Percentiles rank a stretch among this genome's conserved stretches.
Evolutionary conservation across 2,888 invertebrate species (phyloP).

Genomic region (Chalcis sispes): DNA sequence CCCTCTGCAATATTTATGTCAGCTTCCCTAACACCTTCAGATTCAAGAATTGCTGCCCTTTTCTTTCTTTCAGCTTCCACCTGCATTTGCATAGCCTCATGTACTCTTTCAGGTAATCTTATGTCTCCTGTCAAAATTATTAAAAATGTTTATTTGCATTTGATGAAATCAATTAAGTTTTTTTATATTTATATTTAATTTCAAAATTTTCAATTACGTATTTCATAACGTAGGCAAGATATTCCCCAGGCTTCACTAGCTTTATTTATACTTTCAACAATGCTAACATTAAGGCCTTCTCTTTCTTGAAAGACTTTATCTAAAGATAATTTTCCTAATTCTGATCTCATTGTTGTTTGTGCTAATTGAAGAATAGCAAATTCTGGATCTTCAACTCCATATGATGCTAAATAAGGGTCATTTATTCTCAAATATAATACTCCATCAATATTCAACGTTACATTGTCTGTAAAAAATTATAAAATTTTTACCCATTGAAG

Average conservation of each 20-base stretch:
- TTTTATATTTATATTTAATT: not conserved
- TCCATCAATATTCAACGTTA: constrained; percentile 96
- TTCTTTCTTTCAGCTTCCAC: constrained; percentile 99
- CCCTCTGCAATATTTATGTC: constrained; percentile 99
- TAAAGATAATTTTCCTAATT: constrained; percentile 96
- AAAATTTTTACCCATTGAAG: not conserved
- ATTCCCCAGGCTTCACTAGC: constrained; percentile 99
- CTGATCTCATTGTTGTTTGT: constrained; percentile 99
- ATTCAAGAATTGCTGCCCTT: constrained; percentile 96
- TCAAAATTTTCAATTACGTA: constrained; percentile 81
- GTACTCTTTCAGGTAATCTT: constrained; percentile 91
- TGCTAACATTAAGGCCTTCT: constrained; percentile 94
- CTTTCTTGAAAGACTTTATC: constrained; percentile 98
- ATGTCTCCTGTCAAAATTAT: constrained; percentile 84
- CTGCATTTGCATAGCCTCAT: constrained; percentile 99
- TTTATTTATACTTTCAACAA: constrained; percentile 97
- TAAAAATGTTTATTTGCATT: not conserved
- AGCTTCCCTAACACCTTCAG: constrained; percentile 93
- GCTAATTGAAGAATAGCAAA: constrained; percentile 99
- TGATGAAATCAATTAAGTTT: constrained; percentile 15
- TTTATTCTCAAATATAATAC: constrained; percentile 95
- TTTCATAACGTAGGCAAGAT: constrained; percentile 95
- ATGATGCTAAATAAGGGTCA: constrained; percentile 95
- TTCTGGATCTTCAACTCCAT: constrained; percentile 99
- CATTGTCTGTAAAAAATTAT: constrained; percentile 85